Evolutionary conservation across 2,797 vertebrate genomes (phyloP), one percentile per base, ranked within the genome.

Genomic region (Tadarida brasiliensis): DNA sequence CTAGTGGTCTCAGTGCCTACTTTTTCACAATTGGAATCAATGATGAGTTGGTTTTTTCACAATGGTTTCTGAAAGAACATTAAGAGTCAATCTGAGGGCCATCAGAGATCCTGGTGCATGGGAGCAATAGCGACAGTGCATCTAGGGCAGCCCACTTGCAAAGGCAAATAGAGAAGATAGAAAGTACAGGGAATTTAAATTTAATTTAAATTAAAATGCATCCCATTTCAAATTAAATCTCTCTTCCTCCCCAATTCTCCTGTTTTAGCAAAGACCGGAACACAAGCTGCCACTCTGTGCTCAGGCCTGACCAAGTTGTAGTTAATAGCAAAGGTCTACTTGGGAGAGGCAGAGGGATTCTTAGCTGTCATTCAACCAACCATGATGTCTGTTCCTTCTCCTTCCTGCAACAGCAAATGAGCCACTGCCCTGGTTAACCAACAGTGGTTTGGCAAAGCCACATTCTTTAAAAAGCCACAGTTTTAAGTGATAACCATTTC

Each of bases 11-110:
- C 51, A 49, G 2, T 17, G 7, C 44, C 89, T 86, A 33, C 56
- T 94, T 94, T 95, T 77, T 93, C 89, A 63, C 90, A 97, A 84
- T 10, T 20, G 24, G 65, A 93, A 88, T 80, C 30, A 54, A 30
- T 67, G 56, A 47, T 47, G 5, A 24, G 33, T 44, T 51, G 30
- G 3, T 89, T 70, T 76, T 39, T 85, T 84, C 70, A 22, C 57
- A 14, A 28, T 26, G 39, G 28, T 7, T 77, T 89, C 65, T 77
- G 11, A 74, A 65, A 71, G 61, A 73, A 81, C 39, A 33, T 49
- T 76, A 81, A 81, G 54, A 88, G 85, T 4, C 33, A 47, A 83
- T 6, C 22, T 17, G 74, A 51, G 28, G 19, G 35, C 56, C 30
- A 54, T 94, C 63, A 76, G 73, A 78, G 16, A 49, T 71, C 33